A percentile compares a stretch with the other conserved stretches of the same genome.
Conservation (phyloP, 2,113 vertebrate genomes). For the Sula dactylatra region DNA sequence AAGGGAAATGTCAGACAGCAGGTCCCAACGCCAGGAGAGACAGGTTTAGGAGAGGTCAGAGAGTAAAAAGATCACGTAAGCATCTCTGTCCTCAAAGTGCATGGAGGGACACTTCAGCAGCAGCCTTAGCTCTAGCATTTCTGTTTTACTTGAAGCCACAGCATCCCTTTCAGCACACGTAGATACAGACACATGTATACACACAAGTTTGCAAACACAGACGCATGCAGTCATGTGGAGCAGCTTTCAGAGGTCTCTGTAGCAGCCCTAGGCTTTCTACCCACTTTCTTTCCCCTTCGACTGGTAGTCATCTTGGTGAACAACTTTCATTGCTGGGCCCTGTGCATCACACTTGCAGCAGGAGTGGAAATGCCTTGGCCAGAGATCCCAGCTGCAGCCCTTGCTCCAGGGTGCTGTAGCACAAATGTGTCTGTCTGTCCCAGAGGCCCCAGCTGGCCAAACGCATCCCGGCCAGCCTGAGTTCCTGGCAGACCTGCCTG, state of each 20-base stretch:
- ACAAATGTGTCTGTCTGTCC: background rate
- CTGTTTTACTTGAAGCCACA: background rate
- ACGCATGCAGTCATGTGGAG: background rate
- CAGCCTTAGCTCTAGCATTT: background rate
- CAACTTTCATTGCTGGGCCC: background rate
- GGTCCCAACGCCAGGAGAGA: background rate
- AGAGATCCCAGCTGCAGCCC: background rate
- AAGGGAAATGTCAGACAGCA: fast-evolving
- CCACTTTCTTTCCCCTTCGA: background rate
- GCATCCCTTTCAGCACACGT: background rate
- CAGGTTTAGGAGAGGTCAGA: background rate
- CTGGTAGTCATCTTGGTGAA: background rate
- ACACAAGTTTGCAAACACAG: too few species aligned
- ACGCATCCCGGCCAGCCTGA: background rate
- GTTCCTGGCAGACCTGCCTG: background rate
- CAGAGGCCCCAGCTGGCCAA: background rate
- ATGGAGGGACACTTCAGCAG: fast-evolving
- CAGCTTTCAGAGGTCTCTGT: background rate
- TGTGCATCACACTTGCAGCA: background rate
- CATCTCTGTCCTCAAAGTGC: background rate
- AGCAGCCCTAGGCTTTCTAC: background rate
- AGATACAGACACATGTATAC: too few species aligned
- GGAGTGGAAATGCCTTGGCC: background rate
- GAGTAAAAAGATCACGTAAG: background rate
- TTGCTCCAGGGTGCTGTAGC: background rate